A percentile compares a stretch with the other conserved stretches of the same genome.
Evolutionary conservation across 2,797 vertebrate species (phyloP).

Genomic region (Myiothlypis coronata): DNA sequence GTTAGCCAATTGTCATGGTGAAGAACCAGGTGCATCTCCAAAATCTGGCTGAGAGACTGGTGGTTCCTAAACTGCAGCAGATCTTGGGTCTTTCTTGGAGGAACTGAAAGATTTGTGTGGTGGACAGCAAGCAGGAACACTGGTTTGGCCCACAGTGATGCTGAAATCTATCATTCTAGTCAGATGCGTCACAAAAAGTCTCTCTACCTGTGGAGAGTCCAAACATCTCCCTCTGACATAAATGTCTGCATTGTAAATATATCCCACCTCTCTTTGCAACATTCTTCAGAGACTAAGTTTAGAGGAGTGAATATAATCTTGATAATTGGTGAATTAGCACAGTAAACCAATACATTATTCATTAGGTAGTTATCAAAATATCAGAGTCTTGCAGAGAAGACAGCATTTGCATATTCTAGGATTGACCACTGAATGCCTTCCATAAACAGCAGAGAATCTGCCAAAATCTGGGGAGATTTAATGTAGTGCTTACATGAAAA

Average conservation of each 20-base stretch:
- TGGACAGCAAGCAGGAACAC: not conserved
- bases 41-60: not conserved
- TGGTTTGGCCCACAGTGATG: not conserved
- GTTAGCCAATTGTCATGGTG: not conserved
- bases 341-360: not conserved
- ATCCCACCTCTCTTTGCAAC: not conserved
- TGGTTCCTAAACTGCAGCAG: not conserved
- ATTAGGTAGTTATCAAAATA: not conserved
- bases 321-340: not conserved
- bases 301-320: not conserved
- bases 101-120: not conserved
- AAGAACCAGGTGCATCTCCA: not conserved
- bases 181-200: not conserved
- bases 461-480: not conserved
- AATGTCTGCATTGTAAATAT: not conserved
- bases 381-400: not conserved
- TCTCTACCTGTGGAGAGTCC: not conserved
- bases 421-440: not conserved
- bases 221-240: not conserved
- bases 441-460: not conserved
- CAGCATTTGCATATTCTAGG: not conserved
- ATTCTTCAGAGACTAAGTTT: not conserved
- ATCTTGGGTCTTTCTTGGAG: not conserved
- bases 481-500: not conserved
- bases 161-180: not conserved